Conservation (phyloP, 1,140 invertebrate genomes). For the Steinernema khuongi region DNA sequence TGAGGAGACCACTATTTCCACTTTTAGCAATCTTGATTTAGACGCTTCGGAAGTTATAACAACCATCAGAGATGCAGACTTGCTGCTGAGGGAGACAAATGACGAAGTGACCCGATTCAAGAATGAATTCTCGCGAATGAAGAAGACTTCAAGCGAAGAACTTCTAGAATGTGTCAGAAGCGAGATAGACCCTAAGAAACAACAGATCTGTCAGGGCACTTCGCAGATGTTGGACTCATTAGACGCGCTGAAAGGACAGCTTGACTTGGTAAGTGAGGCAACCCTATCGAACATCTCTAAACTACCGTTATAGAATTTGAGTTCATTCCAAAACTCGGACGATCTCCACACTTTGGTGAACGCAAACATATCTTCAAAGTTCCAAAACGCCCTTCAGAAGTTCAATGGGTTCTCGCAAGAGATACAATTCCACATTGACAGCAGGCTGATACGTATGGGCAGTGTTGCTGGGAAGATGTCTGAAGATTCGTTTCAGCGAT, state of each 20-base stretch:
- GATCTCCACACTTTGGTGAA: conserved; percentile 33
- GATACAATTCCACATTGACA: not conserved
- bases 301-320: conserved; percentile 30
- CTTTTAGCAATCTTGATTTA: conserved; percentile 17
- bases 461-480: not conserved
- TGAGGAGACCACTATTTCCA: not conserved
- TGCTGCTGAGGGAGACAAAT: not conserved
- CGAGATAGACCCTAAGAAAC: conserved; percentile 37
- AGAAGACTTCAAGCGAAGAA: conserved; percentile 39
- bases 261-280: conserved; percentile 29
- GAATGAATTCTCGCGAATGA: conserved; percentile 37
- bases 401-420: conserved; percentile 26
- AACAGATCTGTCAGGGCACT: conserved; percentile 35
- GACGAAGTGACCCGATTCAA: conserved; percentile 17
- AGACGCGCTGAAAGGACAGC: conserved; percentile 24
- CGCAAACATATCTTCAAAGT: conserved; percentile 32
- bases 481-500: conserved; percentile 23
- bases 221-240: conserved; percentile 30
- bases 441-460: not conserved
- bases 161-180: conserved; percentile 36
- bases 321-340: conserved; percentile 22
- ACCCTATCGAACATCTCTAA: not conserved
- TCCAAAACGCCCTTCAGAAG: not conserved
- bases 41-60: conserved; percentile 24
- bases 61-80: not conserved